A percentile compares a stretch with the other conserved stretches of the same genome.
These are phyloP conservation scores for Caiman crocodilus DNA, from an alignment of 2,797 vertebrate genomes.

Conservation along the genomic window DNA sequence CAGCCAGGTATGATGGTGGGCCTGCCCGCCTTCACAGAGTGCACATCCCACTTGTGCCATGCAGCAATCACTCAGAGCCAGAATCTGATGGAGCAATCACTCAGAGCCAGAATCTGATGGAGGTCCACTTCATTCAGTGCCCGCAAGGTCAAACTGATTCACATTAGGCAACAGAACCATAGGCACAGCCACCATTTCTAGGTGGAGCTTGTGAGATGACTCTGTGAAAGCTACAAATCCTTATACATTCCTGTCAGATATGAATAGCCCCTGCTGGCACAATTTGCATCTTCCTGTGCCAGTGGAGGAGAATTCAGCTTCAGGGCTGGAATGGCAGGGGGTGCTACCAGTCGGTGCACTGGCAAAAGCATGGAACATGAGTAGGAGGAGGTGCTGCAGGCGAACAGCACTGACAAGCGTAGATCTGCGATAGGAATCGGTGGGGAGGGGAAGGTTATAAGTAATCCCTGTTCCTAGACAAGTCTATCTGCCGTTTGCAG, in stretches of 20 bases:
- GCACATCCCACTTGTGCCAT: background rate
- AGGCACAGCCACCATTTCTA: background rate
- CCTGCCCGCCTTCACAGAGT: background rate
- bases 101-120: background rate
- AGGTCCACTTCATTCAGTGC: background rate
- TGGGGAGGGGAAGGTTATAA: background rate
- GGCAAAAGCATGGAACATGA: background rate
- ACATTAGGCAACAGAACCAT: background rate
- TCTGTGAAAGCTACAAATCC: rapidly evolving
- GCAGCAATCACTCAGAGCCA: background rate
- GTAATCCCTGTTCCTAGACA: background rate
- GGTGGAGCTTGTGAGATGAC: background rate
- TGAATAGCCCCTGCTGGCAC: background rate
- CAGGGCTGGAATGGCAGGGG: background rate
- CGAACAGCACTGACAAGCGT: rapidly evolving
- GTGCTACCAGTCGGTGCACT: background rate
- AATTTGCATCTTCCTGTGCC: background rate
- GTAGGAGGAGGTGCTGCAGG: background rate
- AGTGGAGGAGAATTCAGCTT: background rate
- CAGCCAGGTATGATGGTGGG: no score
- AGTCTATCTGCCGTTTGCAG: background rate
- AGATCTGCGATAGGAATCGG: background rate
- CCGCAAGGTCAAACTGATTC: background rate
- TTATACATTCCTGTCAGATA: background rate
- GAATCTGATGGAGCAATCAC: no score